Conservation (phyloP, 2,113 vertebrate genomes). For the Ammodytes dubius region DNA sequence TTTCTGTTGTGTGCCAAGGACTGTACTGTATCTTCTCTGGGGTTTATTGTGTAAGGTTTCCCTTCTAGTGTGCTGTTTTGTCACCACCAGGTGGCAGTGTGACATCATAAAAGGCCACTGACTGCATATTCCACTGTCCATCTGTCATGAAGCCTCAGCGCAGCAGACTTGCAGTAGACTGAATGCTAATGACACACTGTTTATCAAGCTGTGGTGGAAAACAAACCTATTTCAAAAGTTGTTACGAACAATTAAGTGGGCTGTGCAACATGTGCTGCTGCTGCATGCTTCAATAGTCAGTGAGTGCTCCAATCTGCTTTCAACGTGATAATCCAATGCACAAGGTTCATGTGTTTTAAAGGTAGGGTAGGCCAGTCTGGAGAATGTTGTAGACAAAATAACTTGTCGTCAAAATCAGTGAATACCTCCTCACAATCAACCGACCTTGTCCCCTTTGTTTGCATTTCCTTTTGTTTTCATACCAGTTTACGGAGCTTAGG, state of each 20-base stretch:
- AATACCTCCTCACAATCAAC: too few relatives aligned
- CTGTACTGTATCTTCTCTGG: not conserved
- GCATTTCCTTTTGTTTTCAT: too few relatives aligned
- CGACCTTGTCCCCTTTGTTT: too few relatives aligned
- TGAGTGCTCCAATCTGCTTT: not conserved
- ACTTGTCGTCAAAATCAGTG: too few relatives aligned
- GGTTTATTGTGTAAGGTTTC: too few relatives aligned
- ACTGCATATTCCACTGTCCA: not conserved
- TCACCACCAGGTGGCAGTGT: slow-evolving; percentile 53
- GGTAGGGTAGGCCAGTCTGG: too few relatives aligned
- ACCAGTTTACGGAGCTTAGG: too few relatives aligned
- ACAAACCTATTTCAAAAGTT: not conserved
- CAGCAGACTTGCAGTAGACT: not conserved
- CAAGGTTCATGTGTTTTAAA: not conserved
- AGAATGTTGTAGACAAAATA: too few relatives aligned
- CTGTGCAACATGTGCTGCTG: not conserved
- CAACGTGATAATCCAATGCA: not conserved
- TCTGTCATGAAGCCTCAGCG: not conserved
- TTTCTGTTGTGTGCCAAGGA: not conserved
- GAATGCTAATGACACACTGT: not conserved
- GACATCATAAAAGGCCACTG: not conserved
- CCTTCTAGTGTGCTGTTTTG: not conserved
- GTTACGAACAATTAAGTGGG: too few relatives aligned
- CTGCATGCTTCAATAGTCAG: not conserved
- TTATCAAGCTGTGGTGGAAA: not conserved